Evolutionary conservation across 2,888 invertebrate species (phyloP).

Genomic region (Ophion obscuratus): DNA sequence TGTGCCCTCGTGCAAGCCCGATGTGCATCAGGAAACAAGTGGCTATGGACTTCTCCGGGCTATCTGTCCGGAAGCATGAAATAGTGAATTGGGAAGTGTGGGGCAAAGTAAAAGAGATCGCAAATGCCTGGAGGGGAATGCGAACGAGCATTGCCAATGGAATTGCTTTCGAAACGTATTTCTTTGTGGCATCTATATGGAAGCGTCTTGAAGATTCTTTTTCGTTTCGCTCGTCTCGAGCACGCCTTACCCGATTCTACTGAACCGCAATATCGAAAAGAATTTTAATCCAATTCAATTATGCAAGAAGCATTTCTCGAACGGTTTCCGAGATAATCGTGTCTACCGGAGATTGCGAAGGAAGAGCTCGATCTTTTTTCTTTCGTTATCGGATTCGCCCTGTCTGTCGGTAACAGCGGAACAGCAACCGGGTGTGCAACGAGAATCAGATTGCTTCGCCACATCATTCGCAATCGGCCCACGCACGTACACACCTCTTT

Average conservation of each 20-base stretch:
- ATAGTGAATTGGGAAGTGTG: no score
- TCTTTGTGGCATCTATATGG: background rate
- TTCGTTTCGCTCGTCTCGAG: background rate
- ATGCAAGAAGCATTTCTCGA: background rate
- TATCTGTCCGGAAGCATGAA: no score
- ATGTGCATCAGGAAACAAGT: no score
- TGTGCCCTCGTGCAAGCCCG: no score
- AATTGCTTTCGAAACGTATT: background rate
- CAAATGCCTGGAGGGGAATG: no score
- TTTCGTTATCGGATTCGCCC: background rate
- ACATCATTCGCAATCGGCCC: background rate
- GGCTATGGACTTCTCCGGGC: no score
- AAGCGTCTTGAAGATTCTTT: background rate
- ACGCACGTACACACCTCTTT: background rate
- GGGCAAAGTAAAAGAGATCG: no score
- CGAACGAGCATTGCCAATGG: background rate
- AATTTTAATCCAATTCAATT: background rate
- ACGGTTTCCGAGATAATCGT: background rate
- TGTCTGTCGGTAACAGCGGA: background rate
- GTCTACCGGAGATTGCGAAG: background rate
- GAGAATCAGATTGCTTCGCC: background rate
- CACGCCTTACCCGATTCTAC: background rate
- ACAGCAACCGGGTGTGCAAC: background rate
- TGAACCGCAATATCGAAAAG: background rate
- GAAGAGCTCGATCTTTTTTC: background rate